phyloP scores from a whole-genome alignment of 1,140 invertebrate species.

The Carposina sasakii region DNA sequence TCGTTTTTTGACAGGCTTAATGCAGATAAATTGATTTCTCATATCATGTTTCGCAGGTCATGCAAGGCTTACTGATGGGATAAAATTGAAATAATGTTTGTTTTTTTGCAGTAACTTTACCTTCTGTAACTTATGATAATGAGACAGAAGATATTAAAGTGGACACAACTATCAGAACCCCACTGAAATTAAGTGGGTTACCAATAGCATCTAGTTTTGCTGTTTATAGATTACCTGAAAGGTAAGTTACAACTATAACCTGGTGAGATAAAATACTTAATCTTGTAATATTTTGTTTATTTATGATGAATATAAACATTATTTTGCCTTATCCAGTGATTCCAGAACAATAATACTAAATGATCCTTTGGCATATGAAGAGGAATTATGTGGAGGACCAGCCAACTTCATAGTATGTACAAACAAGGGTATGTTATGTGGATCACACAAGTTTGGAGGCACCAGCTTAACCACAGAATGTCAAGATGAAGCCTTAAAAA shows the following conservation, averaged over 20 bases:
- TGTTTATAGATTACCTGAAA: constrained; percentile 63
- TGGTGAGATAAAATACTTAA: too few species aligned
- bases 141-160: constrained; percentile 77
- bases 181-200: constrained; percentile 72
- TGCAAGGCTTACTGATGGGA: too few species aligned
- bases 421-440: constrained; percentile 48
- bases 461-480: constrained; percentile 40
- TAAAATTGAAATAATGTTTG: constrained; percentile 1
- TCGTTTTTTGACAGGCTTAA: too few species aligned
- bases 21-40: too few species aligned
- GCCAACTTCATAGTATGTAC: constrained; percentile 55
- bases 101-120: constrained; percentile 76
- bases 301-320: too few species aligned
- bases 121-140: constrained; percentile 76
- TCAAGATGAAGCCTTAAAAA: constrained; percentile 46
- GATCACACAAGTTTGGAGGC: constrained; percentile 57
- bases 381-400: constrained; percentile 60
- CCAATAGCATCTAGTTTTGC: constrained; percentile 83
- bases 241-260: constrained; percentile 33
- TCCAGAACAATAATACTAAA: constrained; percentile 42
- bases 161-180: constrained; percentile 68
- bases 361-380: constrained; percentile 60
- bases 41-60: too few species aligned
- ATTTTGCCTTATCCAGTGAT: neutral
- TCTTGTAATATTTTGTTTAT: too few species aligned